Conservation (phyloP, 2,888 invertebrate genomes). For the Zygogramma bicolorata region DNA sequence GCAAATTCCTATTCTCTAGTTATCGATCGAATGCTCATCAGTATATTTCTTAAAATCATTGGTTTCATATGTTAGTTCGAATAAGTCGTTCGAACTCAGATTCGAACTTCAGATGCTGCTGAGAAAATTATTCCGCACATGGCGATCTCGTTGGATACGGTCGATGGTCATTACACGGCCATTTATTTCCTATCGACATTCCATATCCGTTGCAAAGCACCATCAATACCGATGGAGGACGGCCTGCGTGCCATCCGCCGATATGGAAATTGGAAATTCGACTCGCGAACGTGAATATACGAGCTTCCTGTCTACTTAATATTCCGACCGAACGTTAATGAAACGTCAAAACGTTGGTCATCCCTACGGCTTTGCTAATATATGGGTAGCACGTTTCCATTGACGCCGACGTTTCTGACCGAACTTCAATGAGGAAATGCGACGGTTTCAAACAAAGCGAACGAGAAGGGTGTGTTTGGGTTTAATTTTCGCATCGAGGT, state of each 20-base stretch:
- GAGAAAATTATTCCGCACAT: neutral
- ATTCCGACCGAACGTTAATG: slow-evolving; percentile 16
- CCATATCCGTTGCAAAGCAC: neutral
- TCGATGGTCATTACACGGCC: neutral
- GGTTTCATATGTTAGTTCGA: no score
- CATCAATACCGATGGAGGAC: neutral
- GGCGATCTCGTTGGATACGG: neutral
- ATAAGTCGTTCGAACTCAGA: no score
- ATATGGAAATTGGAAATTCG: slow-evolving; percentile 17
- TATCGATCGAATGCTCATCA: no score
- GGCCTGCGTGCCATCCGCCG: neutral
- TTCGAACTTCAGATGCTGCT: no score
- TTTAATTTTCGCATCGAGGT: neutral
- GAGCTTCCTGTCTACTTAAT: slow-evolving; percentile 14
- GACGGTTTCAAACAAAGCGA: neutral
- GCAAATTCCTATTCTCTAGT: no score
- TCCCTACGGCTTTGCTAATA: neutral
- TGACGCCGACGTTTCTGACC: neutral
- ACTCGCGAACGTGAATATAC: neutral
- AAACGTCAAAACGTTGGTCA: slow-evolving; percentile 20
- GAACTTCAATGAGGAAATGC: neutral
- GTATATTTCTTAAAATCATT: no score
- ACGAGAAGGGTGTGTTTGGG: neutral
- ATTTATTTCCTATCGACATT: neutral
- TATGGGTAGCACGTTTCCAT: slow-evolving; percentile 2